phyloP scores from a whole-genome alignment of 2,888 invertebrate genomes.

The Zele albiditarsus region DNA sequence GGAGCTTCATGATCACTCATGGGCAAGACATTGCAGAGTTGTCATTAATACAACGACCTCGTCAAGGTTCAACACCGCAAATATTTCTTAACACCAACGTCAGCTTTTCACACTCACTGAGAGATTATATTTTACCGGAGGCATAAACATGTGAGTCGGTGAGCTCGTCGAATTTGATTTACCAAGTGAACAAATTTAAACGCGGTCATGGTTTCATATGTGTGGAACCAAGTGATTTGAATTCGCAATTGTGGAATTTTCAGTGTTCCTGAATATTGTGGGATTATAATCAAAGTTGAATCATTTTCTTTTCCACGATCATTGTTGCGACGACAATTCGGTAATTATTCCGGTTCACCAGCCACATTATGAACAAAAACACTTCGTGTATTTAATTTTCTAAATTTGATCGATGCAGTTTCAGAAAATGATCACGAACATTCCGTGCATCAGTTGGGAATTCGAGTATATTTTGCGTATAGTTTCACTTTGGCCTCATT shows the following conservation, averaged over 20 bases:
- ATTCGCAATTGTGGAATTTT: too few relatives aligned
- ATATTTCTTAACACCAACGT: background rate
- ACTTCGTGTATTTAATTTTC: background rate
- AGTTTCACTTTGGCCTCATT: background rate
- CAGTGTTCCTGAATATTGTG: too few relatives aligned
- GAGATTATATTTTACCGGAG: background rate
- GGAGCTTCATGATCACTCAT: background rate
- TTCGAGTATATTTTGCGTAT: background rate
- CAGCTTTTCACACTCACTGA: background rate
- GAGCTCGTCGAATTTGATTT: too few relatives aligned
- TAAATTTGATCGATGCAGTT: background rate
- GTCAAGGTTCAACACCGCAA: background rate
- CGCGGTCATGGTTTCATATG: too few relatives aligned
- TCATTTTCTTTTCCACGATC: too few relatives aligned
- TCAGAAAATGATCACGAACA: background rate
- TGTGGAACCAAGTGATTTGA: too few relatives aligned
- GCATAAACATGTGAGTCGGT: too few relatives aligned
- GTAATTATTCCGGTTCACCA: background rate
- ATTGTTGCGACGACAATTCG: too few relatives aligned
- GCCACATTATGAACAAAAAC: too few relatives aligned
- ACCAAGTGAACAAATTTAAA: too few relatives aligned
- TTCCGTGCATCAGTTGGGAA: slow-evolving; percentile 13
- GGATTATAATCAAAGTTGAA: too few relatives aligned
- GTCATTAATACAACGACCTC: background rate
- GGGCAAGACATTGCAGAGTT: background rate